Base-by-base conservation (phyloP, 2,888 invertebrate genomes). In the Marasmarcha lunaedactyla region DNA sequence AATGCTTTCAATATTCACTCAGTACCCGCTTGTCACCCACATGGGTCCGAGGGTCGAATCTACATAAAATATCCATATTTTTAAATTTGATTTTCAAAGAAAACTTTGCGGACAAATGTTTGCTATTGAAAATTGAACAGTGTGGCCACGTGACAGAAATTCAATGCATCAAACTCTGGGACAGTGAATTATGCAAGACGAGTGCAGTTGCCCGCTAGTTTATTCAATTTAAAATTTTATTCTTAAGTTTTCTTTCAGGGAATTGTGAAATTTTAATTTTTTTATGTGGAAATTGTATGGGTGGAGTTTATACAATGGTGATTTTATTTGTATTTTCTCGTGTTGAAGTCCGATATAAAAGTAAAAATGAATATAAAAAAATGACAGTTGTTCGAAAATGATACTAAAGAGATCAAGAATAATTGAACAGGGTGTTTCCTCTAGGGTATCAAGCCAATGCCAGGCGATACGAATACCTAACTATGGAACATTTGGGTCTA, bases 61-160 rank as follows among this genome's bases (percentile, higher is more conserved):
- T 72, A 68, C 71, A 72, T 73, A 69, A 71, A 72, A 78, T 77
- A 72, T 71, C 70, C 70, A 77, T 73, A 77, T 76, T 79, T 69
- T 79, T 76, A 79, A 83, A 81, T 81, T 76, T 76, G 79, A 81
- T 81, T 81, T 77, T 61, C 59, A 63, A 68, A 63, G 71, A 63
- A 45, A 50, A 38, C 42, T 34, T 45, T 52, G 55, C 60, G 71
- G 67, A 67, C 81, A 72, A 81, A 81, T 83, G 77, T 83, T 83
- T 81, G 72, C 81, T 64, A 77, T 79, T 78, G 78, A 71, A 81
- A 79, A 76, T 79, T 74, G 76, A 65, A 63, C 61, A 64, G 59
- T 57, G 63, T 72, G 9, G 11, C 14, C 71, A 72, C 76, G 79
- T 78, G 78, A 77, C 71, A 63, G 64, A 76, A 78, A 73, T 76